Percentiles rank a stretch among this genome's conserved stretches.
Evolutionary conservation across 2,797 vertebrate genomes (phyloP).

Genomic region (Platalea minor): DNA sequence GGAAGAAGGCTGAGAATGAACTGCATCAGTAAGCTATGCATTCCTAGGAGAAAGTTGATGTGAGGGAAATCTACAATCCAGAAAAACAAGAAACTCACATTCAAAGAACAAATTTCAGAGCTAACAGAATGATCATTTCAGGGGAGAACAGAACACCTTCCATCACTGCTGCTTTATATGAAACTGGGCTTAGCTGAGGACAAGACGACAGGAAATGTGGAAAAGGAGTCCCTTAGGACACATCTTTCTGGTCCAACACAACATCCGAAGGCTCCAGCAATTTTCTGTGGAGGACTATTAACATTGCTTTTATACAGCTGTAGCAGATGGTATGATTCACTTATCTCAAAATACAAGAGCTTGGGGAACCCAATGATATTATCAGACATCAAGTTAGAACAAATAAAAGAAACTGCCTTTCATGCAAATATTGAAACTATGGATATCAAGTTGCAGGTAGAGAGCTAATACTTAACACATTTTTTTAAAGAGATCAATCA

Average conservation of each 20-base stretch:
- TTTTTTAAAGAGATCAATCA: background rate
- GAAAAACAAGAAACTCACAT: background rate
- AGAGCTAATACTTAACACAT: background rate
- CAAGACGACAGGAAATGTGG: background rate
- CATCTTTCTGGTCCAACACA: conserved; percentile 21
- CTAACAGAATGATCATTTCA: background rate
- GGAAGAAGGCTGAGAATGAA: background rate
- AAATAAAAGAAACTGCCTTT: conserved; percentile 35
- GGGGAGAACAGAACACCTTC: background rate
- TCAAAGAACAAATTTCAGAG: conserved; percentile 14
- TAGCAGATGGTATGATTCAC: conserved; percentile 65
- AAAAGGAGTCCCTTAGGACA: conserved; percentile 25
- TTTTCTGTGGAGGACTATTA: conserved; percentile 49
- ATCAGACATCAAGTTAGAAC: conserved; percentile 25
- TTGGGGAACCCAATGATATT: conserved; percentile 47
- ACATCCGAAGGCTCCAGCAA: background rate
- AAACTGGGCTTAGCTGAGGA: background rate
- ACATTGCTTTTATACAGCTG: conserved; percentile 49
- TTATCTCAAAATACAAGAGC: conserved; percentile 55
- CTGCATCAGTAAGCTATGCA: background rate
- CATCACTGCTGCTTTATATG: background rate
- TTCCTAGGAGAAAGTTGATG: background rate
- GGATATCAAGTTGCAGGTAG: background rate
- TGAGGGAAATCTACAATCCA: background rate
- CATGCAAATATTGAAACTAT: conserved; percentile 31